Evolutionary conservation across 2,113 vertebrate genomes (phyloP).

Genomic region (Jacana jacana): DNA sequence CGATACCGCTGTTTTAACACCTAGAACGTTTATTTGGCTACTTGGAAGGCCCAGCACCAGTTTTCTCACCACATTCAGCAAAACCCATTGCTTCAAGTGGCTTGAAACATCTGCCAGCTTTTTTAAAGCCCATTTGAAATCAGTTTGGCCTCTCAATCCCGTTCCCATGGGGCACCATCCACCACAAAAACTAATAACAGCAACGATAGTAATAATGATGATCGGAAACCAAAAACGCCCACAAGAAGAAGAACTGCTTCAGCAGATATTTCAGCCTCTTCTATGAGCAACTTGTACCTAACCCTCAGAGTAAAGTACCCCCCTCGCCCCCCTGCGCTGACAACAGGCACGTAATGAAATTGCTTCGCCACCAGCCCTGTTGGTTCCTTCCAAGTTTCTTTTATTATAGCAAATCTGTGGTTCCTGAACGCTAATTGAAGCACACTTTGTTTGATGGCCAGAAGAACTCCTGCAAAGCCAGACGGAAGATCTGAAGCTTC

Average conservation of each 20-base stretch:
- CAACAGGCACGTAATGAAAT: background rate
- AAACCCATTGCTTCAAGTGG: background rate
- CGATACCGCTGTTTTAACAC: background rate
- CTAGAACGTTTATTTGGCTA: background rate
- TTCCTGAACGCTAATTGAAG: background rate
- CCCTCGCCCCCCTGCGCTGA: background rate
- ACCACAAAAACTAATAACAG: slow-evolving; percentile 21
- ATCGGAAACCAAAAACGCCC: background rate
- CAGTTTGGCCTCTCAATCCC: background rate
- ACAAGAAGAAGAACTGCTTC: background rate
- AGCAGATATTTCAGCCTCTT: background rate
- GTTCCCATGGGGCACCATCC: background rate
- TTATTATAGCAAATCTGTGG: background rate
- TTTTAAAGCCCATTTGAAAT: background rate
- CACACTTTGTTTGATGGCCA: background rate
- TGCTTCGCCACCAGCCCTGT: background rate
- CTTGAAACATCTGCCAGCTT: background rate
- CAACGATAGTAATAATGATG: background rate
- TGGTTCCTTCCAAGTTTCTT: background rate
- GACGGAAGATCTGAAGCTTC: background rate
- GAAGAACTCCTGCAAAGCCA: background rate
- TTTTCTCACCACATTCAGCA: rapidly evolving
- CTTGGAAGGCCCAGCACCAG: background rate
- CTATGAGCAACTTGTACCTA: background rate
- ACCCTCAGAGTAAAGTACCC: background rate